A percentile compares a stretch with the other conserved stretches of the same genome.
phyloP scores from a whole-genome alignment of 1,140 invertebrate species.

The Nebria ingens region DNA sequence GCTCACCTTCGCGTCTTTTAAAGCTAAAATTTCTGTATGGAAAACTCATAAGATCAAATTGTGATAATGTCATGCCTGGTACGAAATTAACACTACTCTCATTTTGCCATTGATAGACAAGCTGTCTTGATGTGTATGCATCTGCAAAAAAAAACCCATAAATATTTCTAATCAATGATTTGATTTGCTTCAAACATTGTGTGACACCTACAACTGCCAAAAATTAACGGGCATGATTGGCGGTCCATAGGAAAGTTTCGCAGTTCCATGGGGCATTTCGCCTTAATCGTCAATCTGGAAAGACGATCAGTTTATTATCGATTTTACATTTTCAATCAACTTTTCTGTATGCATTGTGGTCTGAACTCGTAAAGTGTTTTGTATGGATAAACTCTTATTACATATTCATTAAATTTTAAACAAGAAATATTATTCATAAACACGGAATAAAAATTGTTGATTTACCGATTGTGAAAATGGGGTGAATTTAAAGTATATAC shows the following conservation, averaged over 20 bases:
- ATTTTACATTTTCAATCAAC: background rate
- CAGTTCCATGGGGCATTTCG: slow-evolving; percentile 94
- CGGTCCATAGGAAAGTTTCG: slow-evolving; percentile 95
- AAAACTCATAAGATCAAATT: slow-evolving; percentile 83
- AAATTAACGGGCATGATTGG: slow-evolving; percentile 81
- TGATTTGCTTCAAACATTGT: background rate
- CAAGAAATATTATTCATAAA: background rate
- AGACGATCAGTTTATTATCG: no score
- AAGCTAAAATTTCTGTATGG: slow-evolving; percentile 72
- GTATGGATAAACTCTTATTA: background rate
- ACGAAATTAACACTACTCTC: slow-evolving; percentile 74
- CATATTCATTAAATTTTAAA: background rate
- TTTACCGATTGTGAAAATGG: no score
- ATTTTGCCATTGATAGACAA: slow-evolving; percentile 85
- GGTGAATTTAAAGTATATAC: no score
- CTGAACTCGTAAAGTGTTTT: background rate
- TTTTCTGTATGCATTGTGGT: no score
- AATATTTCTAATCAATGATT: slow-evolving; percentile 2
- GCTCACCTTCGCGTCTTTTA: slow-evolving; percentile 62
- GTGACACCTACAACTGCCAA: slow-evolving; percentile 84
- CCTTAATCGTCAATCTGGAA: slow-evolving; percentile 89
- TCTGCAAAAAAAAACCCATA: slow-evolving; percentile 44
- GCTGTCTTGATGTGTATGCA: slow-evolving; percentile 79
- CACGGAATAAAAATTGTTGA: background rate
- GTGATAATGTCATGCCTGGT: slow-evolving; percentile 80